Conservation (phyloP, 2,113 vertebrate species). For the Apeltes quadracus region DNA sequence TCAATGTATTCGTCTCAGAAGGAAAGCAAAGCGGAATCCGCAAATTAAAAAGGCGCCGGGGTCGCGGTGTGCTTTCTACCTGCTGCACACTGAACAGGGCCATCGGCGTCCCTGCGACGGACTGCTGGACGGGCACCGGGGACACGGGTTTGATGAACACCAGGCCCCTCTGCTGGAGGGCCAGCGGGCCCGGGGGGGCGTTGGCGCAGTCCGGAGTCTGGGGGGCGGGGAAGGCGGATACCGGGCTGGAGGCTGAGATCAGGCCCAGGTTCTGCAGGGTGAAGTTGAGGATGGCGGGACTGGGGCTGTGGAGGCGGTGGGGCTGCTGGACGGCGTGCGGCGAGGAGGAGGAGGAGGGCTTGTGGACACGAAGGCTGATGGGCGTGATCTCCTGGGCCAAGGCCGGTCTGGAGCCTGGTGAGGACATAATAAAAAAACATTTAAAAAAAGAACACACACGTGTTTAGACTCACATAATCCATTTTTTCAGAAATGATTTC, state of each 20-base stretch:
- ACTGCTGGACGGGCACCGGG: constrained; percentile 47
- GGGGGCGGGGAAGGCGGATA: constrained; percentile 28
- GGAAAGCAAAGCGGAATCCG: not conserved
- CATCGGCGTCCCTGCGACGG: constrained; percentile 64
- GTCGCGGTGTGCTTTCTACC: constrained; percentile 58
- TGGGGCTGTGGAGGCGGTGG: constrained; percentile 80
- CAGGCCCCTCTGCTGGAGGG: constrained; percentile 79
- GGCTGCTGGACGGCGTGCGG: constrained; percentile 65
- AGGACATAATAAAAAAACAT: not conserved
- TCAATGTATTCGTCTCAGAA: no score
- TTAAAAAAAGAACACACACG: no score
- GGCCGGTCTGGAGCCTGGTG: constrained; percentile 84
- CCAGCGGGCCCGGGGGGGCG: constrained; percentile 52
- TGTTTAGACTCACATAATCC: no score
- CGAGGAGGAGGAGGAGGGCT: constrained; percentile 76
- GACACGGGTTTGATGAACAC: constrained; percentile 78
- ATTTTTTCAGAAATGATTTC: no score
- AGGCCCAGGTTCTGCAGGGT: constrained; percentile 91
- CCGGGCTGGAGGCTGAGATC: constrained; percentile 77
- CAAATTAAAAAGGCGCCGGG: no score
- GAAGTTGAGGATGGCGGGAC: constrained; percentile 90
- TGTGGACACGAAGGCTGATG: constrained; percentile 80
- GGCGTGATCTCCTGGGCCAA: constrained; percentile 84
- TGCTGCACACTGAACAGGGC: constrained; percentile 77
- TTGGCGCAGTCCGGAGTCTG: constrained; percentile 68